Evolutionary conservation across 2,888 invertebrate species (phyloP).

Genomic region (Galerucella calmariensis): DNA sequence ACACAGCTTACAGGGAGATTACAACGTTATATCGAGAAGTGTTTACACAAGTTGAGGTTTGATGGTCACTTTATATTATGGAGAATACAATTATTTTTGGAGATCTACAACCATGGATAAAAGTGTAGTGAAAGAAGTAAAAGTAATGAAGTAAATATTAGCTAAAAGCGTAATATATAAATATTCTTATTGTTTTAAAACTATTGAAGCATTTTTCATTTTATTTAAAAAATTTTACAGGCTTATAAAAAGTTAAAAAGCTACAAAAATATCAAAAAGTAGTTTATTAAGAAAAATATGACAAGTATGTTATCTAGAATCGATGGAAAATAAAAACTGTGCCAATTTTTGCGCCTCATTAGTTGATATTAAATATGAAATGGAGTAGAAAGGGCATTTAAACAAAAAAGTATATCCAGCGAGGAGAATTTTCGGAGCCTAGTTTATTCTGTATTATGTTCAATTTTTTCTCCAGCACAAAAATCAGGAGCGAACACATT

Average conservation of each 20-base stretch:
- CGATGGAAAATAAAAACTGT: neutral
- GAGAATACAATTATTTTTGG: neutral
- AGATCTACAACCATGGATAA: too few species aligned
- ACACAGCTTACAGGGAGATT: conserved; percentile 37
- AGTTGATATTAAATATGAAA: neutral
- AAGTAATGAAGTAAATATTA: too few species aligned
- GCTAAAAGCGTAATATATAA: too few species aligned
- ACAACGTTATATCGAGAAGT: conserved; percentile 8
- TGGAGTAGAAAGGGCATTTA: neutral
- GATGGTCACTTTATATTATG: neutral
- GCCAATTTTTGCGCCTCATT: neutral
- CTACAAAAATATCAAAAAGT: too few species aligned
- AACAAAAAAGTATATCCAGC: neutral
- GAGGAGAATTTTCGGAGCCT: neutral
- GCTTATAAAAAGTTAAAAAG: too few species aligned
- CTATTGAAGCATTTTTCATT: too few species aligned
- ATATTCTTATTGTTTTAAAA: too few species aligned
- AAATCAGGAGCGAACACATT: too few species aligned
- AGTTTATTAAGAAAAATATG: too few species aligned
- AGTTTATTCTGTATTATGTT: neutral
- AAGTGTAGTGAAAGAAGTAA: too few species aligned
- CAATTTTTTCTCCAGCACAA: neutral
- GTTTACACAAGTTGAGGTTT: neutral
- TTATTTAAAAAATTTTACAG: too few species aligned
- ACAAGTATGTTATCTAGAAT: too few species aligned